These are phyloP conservation scores for Pangasius djambal DNA, from an alignment of 2,797 vertebrate genomes.

Conservation along the genomic window DNA sequence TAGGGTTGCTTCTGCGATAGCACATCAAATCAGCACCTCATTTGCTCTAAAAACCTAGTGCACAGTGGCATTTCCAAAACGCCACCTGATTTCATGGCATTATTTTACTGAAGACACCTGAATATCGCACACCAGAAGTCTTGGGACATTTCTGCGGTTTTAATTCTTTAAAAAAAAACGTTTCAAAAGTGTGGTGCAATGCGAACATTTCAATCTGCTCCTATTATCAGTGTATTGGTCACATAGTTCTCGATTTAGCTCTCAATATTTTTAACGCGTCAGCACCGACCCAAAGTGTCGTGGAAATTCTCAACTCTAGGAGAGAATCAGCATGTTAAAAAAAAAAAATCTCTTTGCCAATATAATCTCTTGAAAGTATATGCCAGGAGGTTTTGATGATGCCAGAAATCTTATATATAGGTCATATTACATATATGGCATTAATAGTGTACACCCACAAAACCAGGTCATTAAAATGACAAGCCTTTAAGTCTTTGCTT, in stretches of 20 bases:
- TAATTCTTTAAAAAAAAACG: neutral
- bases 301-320: neutral
- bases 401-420: neutral
- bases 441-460: neutral
- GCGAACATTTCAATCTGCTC: neutral
- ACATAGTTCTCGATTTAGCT: neutral
- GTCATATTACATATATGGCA: neutral
- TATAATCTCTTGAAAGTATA: neutral
- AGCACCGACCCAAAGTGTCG: neutral
- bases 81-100: neutral
- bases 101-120: neutral
- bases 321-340: neutral
- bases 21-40: neutral
- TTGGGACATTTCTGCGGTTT: neutral
- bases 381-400: neutral
- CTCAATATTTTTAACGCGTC: neutral
- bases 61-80: neutral
- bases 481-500: slow-evolving; percentile 4
- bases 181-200: neutral
- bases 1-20: neutral
- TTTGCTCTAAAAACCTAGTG: neutral
- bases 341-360: neutral
- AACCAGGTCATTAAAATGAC: neutral
- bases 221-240: neutral
- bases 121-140: neutral